Base-by-base conservation (phyloP, 2,888 invertebrate genomes). In the Danaus chrysippus region DNA sequence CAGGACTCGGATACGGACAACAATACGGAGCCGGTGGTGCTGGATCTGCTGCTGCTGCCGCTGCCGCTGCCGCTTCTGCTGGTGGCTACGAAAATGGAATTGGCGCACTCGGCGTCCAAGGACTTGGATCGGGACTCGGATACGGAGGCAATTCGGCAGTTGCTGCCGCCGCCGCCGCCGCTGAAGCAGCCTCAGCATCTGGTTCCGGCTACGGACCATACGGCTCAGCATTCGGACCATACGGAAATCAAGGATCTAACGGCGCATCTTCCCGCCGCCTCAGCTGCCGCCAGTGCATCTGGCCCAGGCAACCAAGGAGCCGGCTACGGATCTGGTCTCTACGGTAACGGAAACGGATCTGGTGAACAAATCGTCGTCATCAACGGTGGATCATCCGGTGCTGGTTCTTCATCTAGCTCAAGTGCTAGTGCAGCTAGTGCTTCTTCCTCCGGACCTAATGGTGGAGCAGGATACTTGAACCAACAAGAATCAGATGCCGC, bases 251-350 rank as follows among this genome's bases (percentile, higher is more conserved):
- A 46, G 46, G 46, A 46, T n/a, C 46, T 46, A 46, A 46, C 3
- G 17, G 12, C 13, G 11, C 43, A 8, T 15, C 52, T 42, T n/a
- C 41, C 41, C 10, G 52, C 61, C 3, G 58, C 62, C 5, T 54
- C 61, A 10, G 58, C 64, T 3, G 63, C 65, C 10, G 61, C 63
- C 11, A 52, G 57, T 41, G 60, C 64, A 11, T 53, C 55, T 12
- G 56, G 54, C 10, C 52, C 60, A 17, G 58, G 56, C 46, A 46
- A 46, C 0, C 19, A 52, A 12, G 61, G 56, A 46, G 10, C 13
- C 44, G 62, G 43, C n/a, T 44, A 49, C 10, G 58, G 53, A 52
- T 43, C 53, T 23, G 23, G 23, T 23, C 23, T 23, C 23, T 23
- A 23, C 23, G 46, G 46, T 3, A 13, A n/a, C 13, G 53, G 53